Percentiles rank a stretch among this genome's conserved stretches.
phyloP scores from a whole-genome alignment of 2,888 invertebrate species.

The Oscheius onirici region DNA sequence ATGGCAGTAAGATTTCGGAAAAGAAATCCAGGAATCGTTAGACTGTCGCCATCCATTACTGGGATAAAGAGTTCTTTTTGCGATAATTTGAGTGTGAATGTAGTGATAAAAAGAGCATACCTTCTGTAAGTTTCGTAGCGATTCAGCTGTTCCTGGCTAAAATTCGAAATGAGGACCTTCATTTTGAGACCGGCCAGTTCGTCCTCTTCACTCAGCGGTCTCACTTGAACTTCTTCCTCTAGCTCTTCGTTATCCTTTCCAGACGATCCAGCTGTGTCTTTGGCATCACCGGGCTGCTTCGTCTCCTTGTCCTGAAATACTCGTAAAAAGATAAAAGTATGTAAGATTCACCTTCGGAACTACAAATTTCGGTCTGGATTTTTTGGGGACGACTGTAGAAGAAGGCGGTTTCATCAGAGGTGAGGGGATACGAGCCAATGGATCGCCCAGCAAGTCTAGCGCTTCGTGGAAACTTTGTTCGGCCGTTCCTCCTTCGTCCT shows the following conservation, averaged over 20 bases:
- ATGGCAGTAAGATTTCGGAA: too few relatives aligned
- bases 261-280: neutral
- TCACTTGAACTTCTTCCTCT: constrained; percentile 9
- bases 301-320: neutral
- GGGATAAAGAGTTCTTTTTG: neutral
- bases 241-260: neutral
- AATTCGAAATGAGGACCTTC: constrained; percentile 91
- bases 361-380: constrained; percentile 7
- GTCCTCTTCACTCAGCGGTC: constrained; percentile 44
- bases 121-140: constrained; percentile 98
- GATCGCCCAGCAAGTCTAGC: constrained; percentile 18
- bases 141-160: constrained; percentile 96
- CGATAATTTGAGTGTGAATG: neutral
- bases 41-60: neutral
- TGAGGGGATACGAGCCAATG: neutral
- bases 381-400: constrained; percentile 30
- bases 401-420: constrained; percentile 25
- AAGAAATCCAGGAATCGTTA: too few relatives aligned
- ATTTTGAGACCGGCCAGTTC: constrained; percentile 54
- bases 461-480: constrained; percentile 23
- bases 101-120: constrained; percentile 68
- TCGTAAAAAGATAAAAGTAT: neutral
- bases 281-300: neutral
- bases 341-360: constrained; percentile 10
- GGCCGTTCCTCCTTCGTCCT: constrained; percentile 1